These are phyloP conservation scores for Agrypnia vestita DNA, from an alignment of 1,140 invertebrate species.

Conservation along the genomic window DNA sequence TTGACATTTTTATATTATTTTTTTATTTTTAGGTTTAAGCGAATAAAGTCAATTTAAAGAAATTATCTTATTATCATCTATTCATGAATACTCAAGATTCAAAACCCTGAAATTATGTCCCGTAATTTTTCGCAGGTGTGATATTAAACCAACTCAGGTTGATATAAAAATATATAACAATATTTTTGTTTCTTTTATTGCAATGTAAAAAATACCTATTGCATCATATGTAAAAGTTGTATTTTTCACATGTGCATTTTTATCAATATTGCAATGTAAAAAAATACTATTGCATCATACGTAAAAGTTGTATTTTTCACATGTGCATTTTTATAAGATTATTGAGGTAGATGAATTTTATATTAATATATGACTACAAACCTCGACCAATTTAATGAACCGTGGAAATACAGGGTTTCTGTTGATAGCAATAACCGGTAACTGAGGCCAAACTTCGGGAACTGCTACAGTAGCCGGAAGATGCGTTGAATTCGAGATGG, in stretches of 20 bases:
- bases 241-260: constrained; percentile 1
- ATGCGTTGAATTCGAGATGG: constrained; percentile 70
- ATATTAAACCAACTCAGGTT: too few relatives aligned
- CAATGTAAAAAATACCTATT: constrained; percentile 10
- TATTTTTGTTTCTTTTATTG: too few relatives aligned
- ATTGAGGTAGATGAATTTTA: too few relatives aligned
- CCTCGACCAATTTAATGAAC: constrained; percentile 98
- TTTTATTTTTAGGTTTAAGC: too few relatives aligned
- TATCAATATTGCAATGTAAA: neutral
- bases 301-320: constrained; percentile 1
- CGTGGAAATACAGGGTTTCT: constrained; percentile 97
- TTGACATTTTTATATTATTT: too few relatives aligned
- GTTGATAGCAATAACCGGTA: constrained; percentile 95
- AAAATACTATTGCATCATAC: constrained; percentile 27
- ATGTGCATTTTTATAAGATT: neutral
- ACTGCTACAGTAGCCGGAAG: constrained; percentile 92
- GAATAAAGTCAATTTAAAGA: too few relatives aligned
- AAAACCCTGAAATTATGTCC: too few relatives aligned
- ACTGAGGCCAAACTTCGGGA: constrained; percentile 96
- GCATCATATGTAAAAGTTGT: constrained; percentile 20
- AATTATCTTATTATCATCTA: too few relatives aligned
- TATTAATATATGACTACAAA: constrained; percentile 66
- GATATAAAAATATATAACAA: too few relatives aligned
- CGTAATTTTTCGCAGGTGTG: too few relatives aligned
- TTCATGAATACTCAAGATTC: too few relatives aligned